Evolutionary conservation across 2,113 vertebrate species (phyloP).

Genomic region (Trematomus loennbergii): DNA sequence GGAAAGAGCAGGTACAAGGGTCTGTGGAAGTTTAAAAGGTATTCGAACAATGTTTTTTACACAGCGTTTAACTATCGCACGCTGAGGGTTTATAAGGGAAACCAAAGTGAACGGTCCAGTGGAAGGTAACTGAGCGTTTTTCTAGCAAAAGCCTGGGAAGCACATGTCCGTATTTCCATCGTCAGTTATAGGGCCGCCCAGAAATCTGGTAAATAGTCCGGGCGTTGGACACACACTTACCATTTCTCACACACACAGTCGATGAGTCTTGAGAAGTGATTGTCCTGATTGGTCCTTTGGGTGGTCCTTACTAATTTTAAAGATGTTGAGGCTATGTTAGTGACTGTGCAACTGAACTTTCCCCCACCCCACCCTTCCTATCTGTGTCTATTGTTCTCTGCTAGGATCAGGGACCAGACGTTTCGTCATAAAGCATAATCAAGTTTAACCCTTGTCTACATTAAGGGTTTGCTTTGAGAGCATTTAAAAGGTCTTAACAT

Average conservation of each 20-base stretch:
- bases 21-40: slow-evolving; percentile 17
- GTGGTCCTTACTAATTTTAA: slow-evolving; percentile 53
- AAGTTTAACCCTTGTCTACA: not conserved
- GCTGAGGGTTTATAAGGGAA: slow-evolving; percentile 27
- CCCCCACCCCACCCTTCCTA: slow-evolving; percentile 22
- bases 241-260: not conserved
- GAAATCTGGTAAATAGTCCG: slow-evolving; percentile 32
- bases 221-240: not conserved
- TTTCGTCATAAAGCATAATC: slow-evolving; percentile 14
- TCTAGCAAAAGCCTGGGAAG: slow-evolving; percentile 28
- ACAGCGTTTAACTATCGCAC: slow-evolving; percentile 33
- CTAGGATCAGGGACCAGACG: slow-evolving; percentile 3
- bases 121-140: slow-evolving; percentile 25
- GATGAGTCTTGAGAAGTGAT: slow-evolving; percentile 43
- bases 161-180: slow-evolving; percentile 27
- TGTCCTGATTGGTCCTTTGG: slow-evolving; percentile 40
- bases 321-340: slow-evolving; percentile 13
- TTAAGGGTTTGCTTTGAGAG: not conserved
- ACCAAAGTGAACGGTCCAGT: slow-evolving; percentile 15
- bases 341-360: not conserved
- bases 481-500: not conserved
- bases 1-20: slow-evolving; percentile 1
- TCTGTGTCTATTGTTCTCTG: slow-evolving; percentile 23
- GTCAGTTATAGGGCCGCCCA: not conserved
- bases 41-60: slow-evolving; percentile 28